phyloP scores from a whole-genome alignment of 2,888 invertebrate genomes.

The Bembecia ichneumoniformis region DNA sequence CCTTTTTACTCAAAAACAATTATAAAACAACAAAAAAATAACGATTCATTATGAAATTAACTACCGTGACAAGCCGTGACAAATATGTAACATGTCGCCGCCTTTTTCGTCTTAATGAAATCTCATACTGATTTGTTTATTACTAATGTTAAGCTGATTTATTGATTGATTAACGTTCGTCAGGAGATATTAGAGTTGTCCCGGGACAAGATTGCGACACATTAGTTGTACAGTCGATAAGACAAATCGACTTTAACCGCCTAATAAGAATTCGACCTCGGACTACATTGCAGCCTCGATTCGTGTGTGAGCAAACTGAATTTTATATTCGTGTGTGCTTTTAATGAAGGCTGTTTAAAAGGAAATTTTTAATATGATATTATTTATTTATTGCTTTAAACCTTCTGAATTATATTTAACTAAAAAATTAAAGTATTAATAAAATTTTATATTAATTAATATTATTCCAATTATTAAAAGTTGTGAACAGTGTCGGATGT shows the following conservation, averaged over 20 bases:
- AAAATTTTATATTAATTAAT: too few relatives aligned
- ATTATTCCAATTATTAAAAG: too few relatives aligned
- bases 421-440: too few relatives aligned
- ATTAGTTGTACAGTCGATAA: constrained; percentile 18
- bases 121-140: neutral
- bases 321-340: constrained; percentile 10
- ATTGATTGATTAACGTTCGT: constrained; percentile 29
- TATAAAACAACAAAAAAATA: too few relatives aligned
- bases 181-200: constrained; percentile 22
- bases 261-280: constrained; percentile 40
- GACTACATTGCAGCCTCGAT: constrained; percentile 32
- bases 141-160: constrained; percentile 11
- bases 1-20: too few relatives aligned
- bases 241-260: constrained; percentile 31
- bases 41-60: too few relatives aligned
- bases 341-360: constrained; percentile 24
- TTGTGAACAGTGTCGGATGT: too few relatives aligned
- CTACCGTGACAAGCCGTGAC: too few relatives aligned
- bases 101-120: too few relatives aligned
- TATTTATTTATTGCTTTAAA: too few relatives aligned
- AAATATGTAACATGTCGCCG: too few relatives aligned
- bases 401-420: too few relatives aligned
- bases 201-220: constrained; percentile 38
- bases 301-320: constrained; percentile 47
- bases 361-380: constrained; percentile 4